These are phyloP conservation scores for Paramormyrops hopkinsi DNA, from an alignment of 2,797 vertebrate genomes.

Conservation along the genomic window DNA sequence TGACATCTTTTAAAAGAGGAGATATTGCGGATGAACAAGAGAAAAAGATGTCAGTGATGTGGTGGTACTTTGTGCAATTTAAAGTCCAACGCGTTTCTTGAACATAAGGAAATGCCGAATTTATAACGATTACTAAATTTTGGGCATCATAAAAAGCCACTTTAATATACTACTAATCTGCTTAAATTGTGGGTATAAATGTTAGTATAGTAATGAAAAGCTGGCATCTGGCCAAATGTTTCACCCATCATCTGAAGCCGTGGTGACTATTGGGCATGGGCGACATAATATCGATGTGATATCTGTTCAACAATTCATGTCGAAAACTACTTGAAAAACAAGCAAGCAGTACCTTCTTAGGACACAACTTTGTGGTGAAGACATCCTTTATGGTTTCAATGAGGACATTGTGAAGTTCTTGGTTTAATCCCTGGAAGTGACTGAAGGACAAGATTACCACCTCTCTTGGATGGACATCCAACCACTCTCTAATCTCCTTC, in stretches of 20 bases:
- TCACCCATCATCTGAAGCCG: not conserved
- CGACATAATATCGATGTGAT: not conserved
- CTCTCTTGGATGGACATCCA: conserved; percentile 79
- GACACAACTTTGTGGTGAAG: conserved; percentile 75
- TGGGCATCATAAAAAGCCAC: too few relatives aligned
- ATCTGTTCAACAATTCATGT: not conserved
- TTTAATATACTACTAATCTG: too few relatives aligned
- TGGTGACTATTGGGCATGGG: not conserved
- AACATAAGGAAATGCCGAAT: too few relatives aligned
- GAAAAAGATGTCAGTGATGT: too few relatives aligned
- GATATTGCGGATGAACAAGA: not conserved
- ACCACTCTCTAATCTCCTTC: conserved; percentile 76
- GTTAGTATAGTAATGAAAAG: not conserved
- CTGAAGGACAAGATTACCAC: conserved; percentile 83
- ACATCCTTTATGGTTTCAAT: conserved; percentile 65
- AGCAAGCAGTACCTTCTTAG: conserved; percentile 66
- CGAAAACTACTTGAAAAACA: not conserved
- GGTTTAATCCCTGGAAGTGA: conserved; percentile 74
- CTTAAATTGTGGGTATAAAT: not conserved
- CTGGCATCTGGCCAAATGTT: not conserved
- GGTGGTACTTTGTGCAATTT: too few relatives aligned
- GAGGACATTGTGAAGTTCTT: conserved; percentile 69
- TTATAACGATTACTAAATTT: too few relatives aligned
- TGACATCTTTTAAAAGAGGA: not conserved
- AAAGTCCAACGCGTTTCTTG: too few relatives aligned